A percentile compares a stretch with the other conserved stretches of the same genome.
These are phyloP conservation scores for Ophioninae sp. DNA, from an alignment of 2,888 invertebrate genomes.

Conservation along the genomic window DNA sequence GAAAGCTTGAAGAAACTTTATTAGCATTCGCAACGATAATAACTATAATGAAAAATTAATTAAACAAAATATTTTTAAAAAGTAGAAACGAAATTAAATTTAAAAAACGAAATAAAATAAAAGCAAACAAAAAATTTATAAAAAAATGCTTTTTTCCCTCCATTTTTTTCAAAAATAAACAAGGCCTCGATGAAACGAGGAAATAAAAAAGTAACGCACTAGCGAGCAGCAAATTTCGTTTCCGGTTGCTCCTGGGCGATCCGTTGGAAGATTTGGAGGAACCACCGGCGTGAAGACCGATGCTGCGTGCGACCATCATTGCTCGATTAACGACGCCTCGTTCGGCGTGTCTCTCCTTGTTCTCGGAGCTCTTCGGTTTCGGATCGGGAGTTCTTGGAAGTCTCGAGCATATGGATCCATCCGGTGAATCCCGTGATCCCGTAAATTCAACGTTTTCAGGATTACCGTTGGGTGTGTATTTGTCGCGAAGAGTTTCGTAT, in stretches of 20 bases:
- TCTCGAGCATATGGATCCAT: constrained; percentile 71
- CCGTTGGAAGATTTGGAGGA: constrained; percentile 77
- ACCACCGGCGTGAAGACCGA: constrained; percentile 76
- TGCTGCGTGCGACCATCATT: constrained; percentile 80
- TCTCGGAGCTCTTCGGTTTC: constrained; percentile 45
- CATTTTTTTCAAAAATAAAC: no score
- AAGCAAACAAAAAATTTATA: no score
- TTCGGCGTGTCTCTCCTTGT: constrained; percentile 77
- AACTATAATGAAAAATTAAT: no score
- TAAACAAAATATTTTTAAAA: no score
- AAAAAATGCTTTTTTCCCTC: no score
- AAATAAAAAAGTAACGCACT: constrained; percentile 80
- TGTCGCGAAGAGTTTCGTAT: constrained; percentile 70
- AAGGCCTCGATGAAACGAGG: not conserved
- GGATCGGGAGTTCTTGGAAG: constrained; percentile 66
- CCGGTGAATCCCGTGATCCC: constrained; percentile 66
- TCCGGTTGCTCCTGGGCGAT: constrained; percentile 76
- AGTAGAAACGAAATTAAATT: no score
- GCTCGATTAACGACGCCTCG: constrained; percentile 80
- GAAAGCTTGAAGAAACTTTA: no score
- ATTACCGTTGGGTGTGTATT: constrained; percentile 61
- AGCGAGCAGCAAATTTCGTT: constrained; percentile 86
- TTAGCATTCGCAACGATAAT: no score
- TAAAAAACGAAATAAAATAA: no score
- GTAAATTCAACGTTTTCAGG: not conserved